A percentile compares a stretch with the other conserved stretches of the same genome.
These are phyloP conservation scores for Siphlonurus alternatus DNA, from an alignment of 2,888 invertebrate genomes.

Conservation along the genomic window DNA sequence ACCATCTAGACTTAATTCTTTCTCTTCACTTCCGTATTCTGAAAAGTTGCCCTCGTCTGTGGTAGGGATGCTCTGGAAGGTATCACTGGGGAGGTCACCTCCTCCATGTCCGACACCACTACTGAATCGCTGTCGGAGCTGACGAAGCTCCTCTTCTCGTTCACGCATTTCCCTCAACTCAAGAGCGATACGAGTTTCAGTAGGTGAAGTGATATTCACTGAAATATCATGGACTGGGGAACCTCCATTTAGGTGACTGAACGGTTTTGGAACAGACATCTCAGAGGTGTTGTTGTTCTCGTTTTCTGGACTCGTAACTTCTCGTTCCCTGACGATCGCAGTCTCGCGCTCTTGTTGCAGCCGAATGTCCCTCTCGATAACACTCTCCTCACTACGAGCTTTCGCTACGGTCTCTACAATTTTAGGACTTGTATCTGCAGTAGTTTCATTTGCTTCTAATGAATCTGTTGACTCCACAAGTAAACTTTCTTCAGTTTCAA, in stretches of 20 bases:
- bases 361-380: constrained; percentile 31
- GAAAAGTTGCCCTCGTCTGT: constrained; percentile 22
- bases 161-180: constrained; percentile 30
- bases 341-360: constrained; percentile 28
- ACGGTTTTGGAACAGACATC: background rate
- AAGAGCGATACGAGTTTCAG: constrained; percentile 25
- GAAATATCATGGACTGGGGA: background rate
- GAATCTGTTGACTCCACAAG: constrained; percentile 10
- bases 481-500: constrained; percentile 13
- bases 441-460: constrained; percentile 6
- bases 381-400: constrained; percentile 21
- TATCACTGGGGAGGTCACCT: constrained; percentile 12
- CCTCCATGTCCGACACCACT: background rate
- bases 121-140: constrained; percentile 17
- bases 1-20: constrained; percentile 4
- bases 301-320: background rate
- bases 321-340: constrained; percentile 18
- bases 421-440: constrained; percentile 11
- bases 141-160: constrained; percentile 31
- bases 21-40: constrained; percentile 19
- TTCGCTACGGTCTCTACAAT: constrained; percentile 13
- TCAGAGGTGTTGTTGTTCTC: background rate
- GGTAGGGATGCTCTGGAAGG: constrained; percentile 18
- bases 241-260: background rate
- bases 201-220: constrained; percentile 13